Conservation (phyloP, 2,797 vertebrate species). For the Crypturellus tataupa region DNA sequence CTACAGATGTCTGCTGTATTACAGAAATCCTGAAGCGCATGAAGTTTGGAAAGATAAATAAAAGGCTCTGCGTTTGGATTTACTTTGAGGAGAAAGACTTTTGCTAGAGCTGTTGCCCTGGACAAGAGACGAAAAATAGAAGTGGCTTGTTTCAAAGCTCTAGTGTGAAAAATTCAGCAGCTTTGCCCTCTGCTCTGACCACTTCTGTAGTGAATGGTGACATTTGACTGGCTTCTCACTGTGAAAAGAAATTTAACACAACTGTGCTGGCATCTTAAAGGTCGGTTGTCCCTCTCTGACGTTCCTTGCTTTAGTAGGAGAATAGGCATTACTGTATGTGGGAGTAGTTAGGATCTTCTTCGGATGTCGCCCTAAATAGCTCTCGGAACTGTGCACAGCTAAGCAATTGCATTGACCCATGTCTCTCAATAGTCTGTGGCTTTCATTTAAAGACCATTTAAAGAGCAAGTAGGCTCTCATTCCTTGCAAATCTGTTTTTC, state of each 20-base stretch:
- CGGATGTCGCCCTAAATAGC: neutral
- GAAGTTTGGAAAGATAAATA: neutral
- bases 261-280: slow-evolving; percentile 49
- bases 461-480: neutral
- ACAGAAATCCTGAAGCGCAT: neutral
- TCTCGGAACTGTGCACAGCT: neutral
- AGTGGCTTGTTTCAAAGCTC: slow-evolving; percentile 6
- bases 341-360: neutral
- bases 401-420: neutral
- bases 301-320: neutral
- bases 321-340: neutral
- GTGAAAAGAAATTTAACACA: slow-evolving; percentile 57
- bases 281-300: slow-evolving; percentile 38
- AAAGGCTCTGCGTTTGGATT: neutral
- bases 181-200: slow-evolving; percentile 28
- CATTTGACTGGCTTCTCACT: slow-evolving; percentile 67
- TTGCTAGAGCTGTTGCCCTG: neutral
- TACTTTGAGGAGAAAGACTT: neutral
- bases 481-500: neutral
- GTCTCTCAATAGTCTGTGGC: neutral
- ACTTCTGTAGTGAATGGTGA: slow-evolving; percentile 63
- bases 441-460: neutral
- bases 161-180: slow-evolving; percentile 30
- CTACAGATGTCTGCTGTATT: neutral
- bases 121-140: neutral